Evolutionary conservation across 2,888 invertebrate genomes (phyloP).

Genomic region (Argyresthia goedartella): DNA sequence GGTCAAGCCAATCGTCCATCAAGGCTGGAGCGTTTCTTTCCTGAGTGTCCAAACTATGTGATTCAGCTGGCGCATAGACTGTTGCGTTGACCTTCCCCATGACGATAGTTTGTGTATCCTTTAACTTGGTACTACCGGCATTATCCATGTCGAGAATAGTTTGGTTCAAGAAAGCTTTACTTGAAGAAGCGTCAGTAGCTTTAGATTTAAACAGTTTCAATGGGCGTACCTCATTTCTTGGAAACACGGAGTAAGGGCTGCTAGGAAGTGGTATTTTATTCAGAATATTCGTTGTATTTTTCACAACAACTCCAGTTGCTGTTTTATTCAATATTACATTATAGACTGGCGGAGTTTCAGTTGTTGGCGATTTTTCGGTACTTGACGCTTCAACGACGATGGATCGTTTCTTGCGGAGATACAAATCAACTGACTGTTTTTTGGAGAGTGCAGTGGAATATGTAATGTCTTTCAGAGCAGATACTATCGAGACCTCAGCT

Average conservation of each 20-base stretch:
- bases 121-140: constrained; percentile 18
- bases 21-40: constrained; percentile 37
- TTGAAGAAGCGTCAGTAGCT: constrained; percentile 18
- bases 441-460: constrained; percentile 52
- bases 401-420: constrained; percentile 46
- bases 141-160: constrained; percentile 48
- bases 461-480: constrained; percentile 57
- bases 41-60: constrained; percentile 32
- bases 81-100: constrained; percentile 41
- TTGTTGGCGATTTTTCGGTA: constrained; percentile 4
- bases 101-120: constrained; percentile 38
- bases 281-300: neutral
- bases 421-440: constrained; percentile 55
- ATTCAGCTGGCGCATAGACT: constrained; percentile 27
- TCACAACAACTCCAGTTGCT: constrained; percentile 3
- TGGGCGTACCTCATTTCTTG: constrained; percentile 28
- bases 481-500: constrained; percentile 57
- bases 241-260: constrained; percentile 42
- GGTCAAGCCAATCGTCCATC: constrained; percentile 46
- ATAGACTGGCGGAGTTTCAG: constrained; percentile 26
- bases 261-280: constrained; percentile 13
- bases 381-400: neutral
- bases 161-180: constrained; percentile 56
- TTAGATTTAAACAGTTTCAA: constrained; percentile 24
- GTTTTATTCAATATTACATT: constrained; percentile 34